A percentile compares a stretch with the other conserved stretches of the same genome.
These are phyloP conservation scores for Samia ricini DNA, from an alignment of 1,140 invertebrate species.

Conservation along the genomic window DNA sequence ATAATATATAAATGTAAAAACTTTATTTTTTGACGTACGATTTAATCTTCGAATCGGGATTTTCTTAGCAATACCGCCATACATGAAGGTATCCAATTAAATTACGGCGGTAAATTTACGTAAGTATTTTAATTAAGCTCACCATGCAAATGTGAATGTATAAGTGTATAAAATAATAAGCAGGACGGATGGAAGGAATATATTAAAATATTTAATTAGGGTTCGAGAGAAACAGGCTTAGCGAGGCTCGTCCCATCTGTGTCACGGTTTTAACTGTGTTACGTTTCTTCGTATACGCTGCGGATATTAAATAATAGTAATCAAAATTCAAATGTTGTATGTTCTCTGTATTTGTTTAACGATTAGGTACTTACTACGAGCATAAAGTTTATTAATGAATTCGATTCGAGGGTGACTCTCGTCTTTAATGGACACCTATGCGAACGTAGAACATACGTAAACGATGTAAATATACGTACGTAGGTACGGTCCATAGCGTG, in stretches of 20 bases:
- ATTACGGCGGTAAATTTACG: conserved; percentile 20
- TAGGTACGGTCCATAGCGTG: neutral
- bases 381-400: conserved; percentile 25
- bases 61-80: conserved; percentile 17
- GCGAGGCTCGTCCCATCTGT: conserved; percentile 43
- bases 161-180: conserved; percentile 29
- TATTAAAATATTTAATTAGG: conserved; percentile 65
- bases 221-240: conserved; percentile 44
- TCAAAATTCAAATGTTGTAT: conserved; percentile 54
- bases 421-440: conserved; percentile 17
- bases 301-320: conserved; percentile 53
- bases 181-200: conserved; percentile 47
- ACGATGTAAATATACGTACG: conserved; percentile 5
- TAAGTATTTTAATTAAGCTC: conserved; percentile 36
- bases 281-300: conserved; percentile 45
- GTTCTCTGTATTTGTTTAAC: conserved; percentile 35
- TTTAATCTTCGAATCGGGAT: neutral
- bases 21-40: neutral
- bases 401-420: conserved; percentile 26
- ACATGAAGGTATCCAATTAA: conserved; percentile 16
- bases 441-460: conserved; percentile 8
- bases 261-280: conserved; percentile 39
- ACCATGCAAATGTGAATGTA: conserved; percentile 24
- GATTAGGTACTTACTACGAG: conserved; percentile 35
- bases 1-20: conserved; percentile 1